Conservation (phyloP, 1,140 invertebrate species). For the Andricus grossulariae region DNA sequence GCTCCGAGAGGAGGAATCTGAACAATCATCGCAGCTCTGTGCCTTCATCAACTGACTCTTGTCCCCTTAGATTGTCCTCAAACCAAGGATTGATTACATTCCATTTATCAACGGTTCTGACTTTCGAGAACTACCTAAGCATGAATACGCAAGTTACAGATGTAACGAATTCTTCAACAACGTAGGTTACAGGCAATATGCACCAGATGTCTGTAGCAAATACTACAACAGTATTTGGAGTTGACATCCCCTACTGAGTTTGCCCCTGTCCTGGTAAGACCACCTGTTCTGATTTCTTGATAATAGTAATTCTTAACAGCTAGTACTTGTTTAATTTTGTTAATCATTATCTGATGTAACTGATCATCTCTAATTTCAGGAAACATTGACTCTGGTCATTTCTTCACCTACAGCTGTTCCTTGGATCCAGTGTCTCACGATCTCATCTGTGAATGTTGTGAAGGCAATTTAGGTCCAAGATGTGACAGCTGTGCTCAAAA, state of each 20-base stretch:
- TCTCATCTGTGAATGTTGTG: slow-evolving; percentile 94
- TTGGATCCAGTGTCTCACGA: slow-evolving; percentile 91
- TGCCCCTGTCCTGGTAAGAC: slow-evolving; percentile 92
- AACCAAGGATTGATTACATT: slow-evolving; percentile 89
- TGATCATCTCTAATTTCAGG: slow-evolving; percentile 70
- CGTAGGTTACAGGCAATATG: slow-evolving; percentile 77
- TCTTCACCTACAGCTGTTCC: slow-evolving; percentile 92
- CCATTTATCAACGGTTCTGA: slow-evolving; percentile 87
- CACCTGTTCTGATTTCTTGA: neutral
- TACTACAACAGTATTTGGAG: slow-evolving; percentile 89
- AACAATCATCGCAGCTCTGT: slow-evolving; percentile 94
- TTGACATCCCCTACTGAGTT: slow-evolving; percentile 92
- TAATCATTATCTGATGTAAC: neutral
- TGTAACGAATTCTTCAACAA: slow-evolving; percentile 87
- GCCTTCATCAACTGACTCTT: slow-evolving; percentile 73
- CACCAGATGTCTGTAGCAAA: slow-evolving; percentile 86
- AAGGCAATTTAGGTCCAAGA: slow-evolving; percentile 89
- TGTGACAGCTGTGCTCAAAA: slow-evolving; percentile 97
- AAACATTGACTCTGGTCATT: slow-evolving; percentile 85
- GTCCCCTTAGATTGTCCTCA: slow-evolving; percentile 82
- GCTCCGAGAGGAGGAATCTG: slow-evolving; percentile 90
- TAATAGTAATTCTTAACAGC: neutral
- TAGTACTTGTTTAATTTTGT: neutral
- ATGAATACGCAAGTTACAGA: slow-evolving; percentile 88
- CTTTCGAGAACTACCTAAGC: slow-evolving; percentile 77